Percentiles rank a stretch among this genome's conserved stretches.
These are phyloP conservation scores for Drosophila paulistorum DNA, from an alignment of 1,140 invertebrate genomes.

Conservation along the genomic window DNA sequence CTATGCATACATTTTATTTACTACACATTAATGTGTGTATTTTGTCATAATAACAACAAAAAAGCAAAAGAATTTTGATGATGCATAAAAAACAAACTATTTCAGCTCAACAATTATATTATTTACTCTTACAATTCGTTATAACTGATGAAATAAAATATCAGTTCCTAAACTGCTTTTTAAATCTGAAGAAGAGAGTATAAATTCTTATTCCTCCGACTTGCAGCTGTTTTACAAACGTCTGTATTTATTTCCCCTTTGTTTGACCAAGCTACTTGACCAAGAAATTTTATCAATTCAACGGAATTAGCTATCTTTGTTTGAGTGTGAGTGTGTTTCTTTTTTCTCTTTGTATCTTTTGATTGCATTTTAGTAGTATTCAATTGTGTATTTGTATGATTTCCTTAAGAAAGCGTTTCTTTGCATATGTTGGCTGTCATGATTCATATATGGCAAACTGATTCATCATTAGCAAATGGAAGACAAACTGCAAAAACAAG, in stretches of 20 bases:
- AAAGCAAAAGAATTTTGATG: not conserved
- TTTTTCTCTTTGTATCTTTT: too few relatives aligned
- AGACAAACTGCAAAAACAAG: conserved; percentile 3
- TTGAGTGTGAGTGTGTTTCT: too few relatives aligned
- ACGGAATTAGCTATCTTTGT: not conserved
- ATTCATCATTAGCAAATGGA: conserved; percentile 1
- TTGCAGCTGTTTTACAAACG: too few relatives aligned
- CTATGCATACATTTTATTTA: not conserved
- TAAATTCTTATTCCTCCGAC: too few relatives aligned
- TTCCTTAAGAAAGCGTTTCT: not conserved
- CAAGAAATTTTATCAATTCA: not conserved
- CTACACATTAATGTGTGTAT: not conserved
- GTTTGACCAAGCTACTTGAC: not conserved
- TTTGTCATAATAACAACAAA: too few relatives aligned
- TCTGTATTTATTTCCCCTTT: too few relatives aligned
- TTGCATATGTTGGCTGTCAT: not conserved
- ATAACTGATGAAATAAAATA: too few relatives aligned
- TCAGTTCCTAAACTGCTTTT: too few relatives aligned
- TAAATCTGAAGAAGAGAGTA: too few relatives aligned
- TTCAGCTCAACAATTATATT: too few relatives aligned
- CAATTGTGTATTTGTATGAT: not conserved
- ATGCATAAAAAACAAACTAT: not conserved
- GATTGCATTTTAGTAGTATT: conserved; percentile 1
- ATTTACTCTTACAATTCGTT: too few relatives aligned
- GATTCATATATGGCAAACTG: conserved; percentile 3